Conservation (phyloP, 2,113 vertebrate species). For the Narcine bancroftii region DNA sequence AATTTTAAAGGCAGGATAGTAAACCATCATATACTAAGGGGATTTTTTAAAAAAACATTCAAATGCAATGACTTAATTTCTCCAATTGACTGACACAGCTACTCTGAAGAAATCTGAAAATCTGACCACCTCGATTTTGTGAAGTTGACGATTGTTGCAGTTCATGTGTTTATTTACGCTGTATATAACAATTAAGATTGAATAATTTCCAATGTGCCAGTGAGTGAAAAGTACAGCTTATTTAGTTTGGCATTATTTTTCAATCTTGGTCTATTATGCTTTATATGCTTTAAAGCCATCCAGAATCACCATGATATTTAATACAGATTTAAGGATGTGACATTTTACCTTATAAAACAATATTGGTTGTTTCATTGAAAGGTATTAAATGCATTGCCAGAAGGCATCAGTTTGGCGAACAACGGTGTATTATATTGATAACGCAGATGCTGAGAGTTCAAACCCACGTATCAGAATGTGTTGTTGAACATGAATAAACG, state of each 20-base stretch:
- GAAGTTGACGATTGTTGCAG: background rate
- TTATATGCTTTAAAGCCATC: background rate
- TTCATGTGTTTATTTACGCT: background rate
- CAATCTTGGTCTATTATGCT: background rate
- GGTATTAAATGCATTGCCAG: background rate
- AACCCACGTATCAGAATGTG: background rate
- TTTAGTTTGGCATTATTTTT: background rate
- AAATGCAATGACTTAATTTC: constrained; percentile 5
- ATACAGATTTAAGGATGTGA: background rate
- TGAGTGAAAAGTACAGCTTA: background rate
- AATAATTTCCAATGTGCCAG: background rate
- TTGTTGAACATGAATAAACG: background rate
- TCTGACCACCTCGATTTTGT: background rate
- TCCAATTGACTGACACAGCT: constrained; percentile 19
- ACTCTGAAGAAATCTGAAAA: constrained; percentile 28
- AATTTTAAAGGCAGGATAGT: constrained; percentile 10
- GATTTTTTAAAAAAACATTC: background rate
- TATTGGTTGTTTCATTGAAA: background rate
- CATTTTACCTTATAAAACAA: background rate
- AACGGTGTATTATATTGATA: background rate
- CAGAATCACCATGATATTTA: background rate
- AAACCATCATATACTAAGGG: background rate
- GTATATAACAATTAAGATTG: background rate
- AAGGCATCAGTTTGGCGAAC: background rate
- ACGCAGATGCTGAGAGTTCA: background rate